phyloP scores from a whole-genome alignment of 2,888 invertebrate genomes.

The Laothoe populi region DNA sequence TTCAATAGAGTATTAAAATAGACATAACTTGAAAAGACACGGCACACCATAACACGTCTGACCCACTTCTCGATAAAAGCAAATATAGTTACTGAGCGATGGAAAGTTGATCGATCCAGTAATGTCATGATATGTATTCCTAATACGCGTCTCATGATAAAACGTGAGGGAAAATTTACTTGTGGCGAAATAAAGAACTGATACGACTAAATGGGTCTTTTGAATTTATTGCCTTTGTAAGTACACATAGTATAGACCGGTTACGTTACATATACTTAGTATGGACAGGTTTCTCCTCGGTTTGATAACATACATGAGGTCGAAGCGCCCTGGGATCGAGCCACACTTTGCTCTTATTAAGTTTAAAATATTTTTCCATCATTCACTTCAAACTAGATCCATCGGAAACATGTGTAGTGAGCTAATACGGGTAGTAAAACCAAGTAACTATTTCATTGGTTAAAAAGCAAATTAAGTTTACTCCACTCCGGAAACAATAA shows the following conservation, averaged over 20 bases:
- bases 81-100: constrained; percentile 43
- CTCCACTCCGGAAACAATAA: too few species aligned
- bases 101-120: constrained; percentile 54
- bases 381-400: too few species aligned
- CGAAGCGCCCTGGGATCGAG: too few species aligned
- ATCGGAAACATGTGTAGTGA: too few species aligned
- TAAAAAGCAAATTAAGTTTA: too few species aligned
- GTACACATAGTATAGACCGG: neutral
- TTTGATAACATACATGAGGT: too few species aligned
- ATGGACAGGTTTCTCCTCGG: too few species aligned
- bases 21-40: neutral
- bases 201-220: constrained; percentile 6
- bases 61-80: constrained; percentile 42
- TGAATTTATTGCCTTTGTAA: neutral
- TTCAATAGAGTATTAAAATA: neutral
- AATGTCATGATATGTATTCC: constrained; percentile 63
- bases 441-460: too few species aligned
- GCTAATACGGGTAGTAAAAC: too few species aligned
- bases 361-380: too few species aligned
- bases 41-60: constrained; percentile 6
- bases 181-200: constrained; percentile 31
- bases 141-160: constrained; percentile 37
- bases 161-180: constrained; percentile 59
- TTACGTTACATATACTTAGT: neutral
- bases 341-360: too few species aligned